Evolutionary conservation across 2,888 invertebrate species (phyloP).

Genomic region (Trissoscelio sp.): DNA sequence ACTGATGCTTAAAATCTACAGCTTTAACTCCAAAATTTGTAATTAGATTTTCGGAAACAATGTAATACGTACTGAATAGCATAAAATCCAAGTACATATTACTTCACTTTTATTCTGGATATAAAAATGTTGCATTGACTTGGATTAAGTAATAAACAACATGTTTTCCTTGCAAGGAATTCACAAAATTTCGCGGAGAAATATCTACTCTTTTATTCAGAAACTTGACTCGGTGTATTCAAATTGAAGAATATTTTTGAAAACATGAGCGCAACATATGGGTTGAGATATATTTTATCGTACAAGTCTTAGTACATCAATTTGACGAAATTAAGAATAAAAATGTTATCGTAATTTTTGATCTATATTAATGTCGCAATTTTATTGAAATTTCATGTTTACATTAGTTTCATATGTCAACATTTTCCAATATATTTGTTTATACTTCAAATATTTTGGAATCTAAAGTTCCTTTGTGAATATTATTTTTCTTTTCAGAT

Average conservation of each 20-base stretch:
- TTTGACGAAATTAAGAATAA: slow-evolving; percentile 16
- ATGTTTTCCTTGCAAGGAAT: slow-evolving; percentile 6
- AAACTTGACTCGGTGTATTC: slow-evolving; percentile 31
- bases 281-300: slow-evolving; percentile 11
- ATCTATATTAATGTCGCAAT: neutral
- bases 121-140: slow-evolving; percentile 12
- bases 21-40: slow-evolving; percentile 26
- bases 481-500: too few relatives aligned
- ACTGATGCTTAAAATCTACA: neutral
- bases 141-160: slow-evolving; percentile 41
- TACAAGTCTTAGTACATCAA: neutral
- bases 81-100: too few relatives aligned
- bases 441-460: too few relatives aligned
- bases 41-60: neutral
- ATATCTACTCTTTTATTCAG: slow-evolving; percentile 29
- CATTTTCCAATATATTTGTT: too few relatives aligned
- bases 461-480: too few relatives aligned
- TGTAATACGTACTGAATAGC: too few relatives aligned
- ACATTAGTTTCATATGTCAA: too few relatives aligned
- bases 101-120: neutral
- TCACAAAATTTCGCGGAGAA: slow-evolving; percentile 25
- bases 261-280: slow-evolving; percentile 41
- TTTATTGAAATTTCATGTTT: neutral
- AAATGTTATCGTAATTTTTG: neutral
- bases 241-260: slow-evolving; percentile 47